Conservation (phyloP, 2,888 invertebrate species). For the Hedya salicella region DNA sequence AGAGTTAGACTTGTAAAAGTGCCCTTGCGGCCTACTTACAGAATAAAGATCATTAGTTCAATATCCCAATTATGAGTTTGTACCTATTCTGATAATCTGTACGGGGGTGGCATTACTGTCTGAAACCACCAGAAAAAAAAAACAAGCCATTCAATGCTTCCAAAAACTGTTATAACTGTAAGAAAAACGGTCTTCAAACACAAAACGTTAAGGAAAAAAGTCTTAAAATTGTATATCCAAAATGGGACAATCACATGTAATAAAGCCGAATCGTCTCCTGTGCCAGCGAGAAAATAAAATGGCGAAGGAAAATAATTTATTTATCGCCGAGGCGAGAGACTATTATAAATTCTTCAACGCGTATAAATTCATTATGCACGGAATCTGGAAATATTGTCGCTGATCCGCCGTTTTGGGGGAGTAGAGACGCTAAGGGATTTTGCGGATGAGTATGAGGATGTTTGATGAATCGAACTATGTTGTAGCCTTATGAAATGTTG, state of each 20-base stretch:
- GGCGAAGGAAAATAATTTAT: slow-evolving; percentile 32
- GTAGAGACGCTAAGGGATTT: background rate
- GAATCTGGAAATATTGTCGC: slow-evolving; percentile 32
- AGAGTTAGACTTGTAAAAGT: too few species aligned
- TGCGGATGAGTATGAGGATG: background rate
- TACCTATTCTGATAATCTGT: too few species aligned
- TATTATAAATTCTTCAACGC: slow-evolving; percentile 40
- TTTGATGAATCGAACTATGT: background rate
- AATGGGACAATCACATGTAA: slow-evolving; percentile 16
- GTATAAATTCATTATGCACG: slow-evolving; percentile 38
- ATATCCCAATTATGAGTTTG: too few species aligned
- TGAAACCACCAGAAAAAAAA: too few species aligned
- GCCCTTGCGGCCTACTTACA: too few species aligned
- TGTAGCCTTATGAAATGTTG: too few species aligned
- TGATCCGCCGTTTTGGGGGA: background rate
- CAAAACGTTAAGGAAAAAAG: background rate
- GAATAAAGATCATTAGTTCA: too few species aligned
- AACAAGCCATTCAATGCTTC: too few species aligned
- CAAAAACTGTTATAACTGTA: too few species aligned
- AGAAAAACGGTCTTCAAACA: background rate
- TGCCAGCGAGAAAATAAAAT: slow-evolving; percentile 32
- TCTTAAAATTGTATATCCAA: background rate
- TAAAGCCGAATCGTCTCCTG: slow-evolving; percentile 6
- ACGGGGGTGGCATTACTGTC: too few species aligned
- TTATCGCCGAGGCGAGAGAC: slow-evolving; percentile 22